Evolutionary conservation across 2,888 invertebrate genomes (phyloP).

Genomic region (Drosophila mimica): DNA sequence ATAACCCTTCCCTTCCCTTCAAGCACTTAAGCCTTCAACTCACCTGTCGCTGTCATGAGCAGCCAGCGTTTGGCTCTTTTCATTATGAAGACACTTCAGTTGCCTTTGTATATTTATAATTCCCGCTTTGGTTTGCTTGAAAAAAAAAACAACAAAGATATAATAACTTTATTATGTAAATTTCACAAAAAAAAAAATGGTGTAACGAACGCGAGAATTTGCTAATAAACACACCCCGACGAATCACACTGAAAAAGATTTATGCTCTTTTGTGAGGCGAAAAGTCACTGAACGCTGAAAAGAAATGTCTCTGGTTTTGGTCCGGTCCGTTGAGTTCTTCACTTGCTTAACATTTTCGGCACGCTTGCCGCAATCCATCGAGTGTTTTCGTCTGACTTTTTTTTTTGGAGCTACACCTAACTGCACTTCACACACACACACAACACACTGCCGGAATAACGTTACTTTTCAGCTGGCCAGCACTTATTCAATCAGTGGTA

Average conservation of each 20-base stretch:
- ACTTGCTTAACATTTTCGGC: conserved; percentile 45
- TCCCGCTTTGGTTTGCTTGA: conserved; percentile 40
- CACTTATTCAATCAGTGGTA: conserved; percentile 3
- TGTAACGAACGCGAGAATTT: conserved; percentile 43
- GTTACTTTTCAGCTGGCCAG: conserved; percentile 38
- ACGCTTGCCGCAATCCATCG: conserved; percentile 22
- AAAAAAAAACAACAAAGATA: conserved; percentile 24
- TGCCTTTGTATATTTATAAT: conserved; percentile 36
- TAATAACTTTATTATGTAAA: conserved; percentile 42
- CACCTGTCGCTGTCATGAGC: conserved; percentile 86
- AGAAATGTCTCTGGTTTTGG: conserved; percentile 27
- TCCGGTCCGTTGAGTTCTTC: conserved; percentile 31
- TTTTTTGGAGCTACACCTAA: conserved; percentile 24
- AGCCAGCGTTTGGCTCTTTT: conserved; percentile 86
- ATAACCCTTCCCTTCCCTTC: conserved; percentile 33
- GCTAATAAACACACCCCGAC: conserved; percentile 37
- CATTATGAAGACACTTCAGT: conserved; percentile 81
- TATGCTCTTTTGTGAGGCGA: conserved; percentile 11
- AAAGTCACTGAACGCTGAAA: conserved; percentile 45
- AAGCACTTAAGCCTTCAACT: conserved; percentile 55
- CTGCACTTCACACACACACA: conserved; percentile 17
- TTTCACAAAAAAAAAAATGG: conserved; percentile 3
- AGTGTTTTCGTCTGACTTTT: neutral
- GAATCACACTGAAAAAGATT: conserved; percentile 21
- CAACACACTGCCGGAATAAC: conserved; percentile 32